These are phyloP conservation scores for Latheticus oryzae DNA, from an alignment of 2,888 invertebrate genomes.

Conservation along the genomic window DNA sequence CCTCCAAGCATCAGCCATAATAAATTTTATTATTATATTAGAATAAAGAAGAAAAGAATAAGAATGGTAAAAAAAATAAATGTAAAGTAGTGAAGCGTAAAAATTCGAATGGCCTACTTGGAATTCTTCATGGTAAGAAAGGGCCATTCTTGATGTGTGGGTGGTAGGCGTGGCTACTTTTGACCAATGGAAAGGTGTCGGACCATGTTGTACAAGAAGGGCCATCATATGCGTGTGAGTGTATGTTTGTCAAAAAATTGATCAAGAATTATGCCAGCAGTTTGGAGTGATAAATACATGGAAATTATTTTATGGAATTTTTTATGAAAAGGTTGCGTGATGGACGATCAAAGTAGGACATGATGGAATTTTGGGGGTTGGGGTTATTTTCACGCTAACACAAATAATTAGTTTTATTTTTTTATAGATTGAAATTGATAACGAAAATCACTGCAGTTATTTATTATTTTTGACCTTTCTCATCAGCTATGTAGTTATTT, in stretches of 20 bases:
- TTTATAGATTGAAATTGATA: too few relatives aligned
- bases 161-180: conserved; percentile 57
- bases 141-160: conserved; percentile 55
- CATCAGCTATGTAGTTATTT: too few relatives aligned
- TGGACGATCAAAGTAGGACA: conserved; percentile 10
- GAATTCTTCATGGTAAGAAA: conserved; percentile 36
- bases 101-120: conserved; percentile 39
- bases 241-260: conserved; percentile 42
- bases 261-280: too few relatives aligned
- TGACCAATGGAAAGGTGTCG: conserved; percentile 55
- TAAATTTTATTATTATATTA: conserved; percentile 34
- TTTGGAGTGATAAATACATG: conserved; percentile 35
- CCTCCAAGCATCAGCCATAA: conserved; percentile 19
- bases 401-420: too few relatives aligned
- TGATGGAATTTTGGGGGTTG: neutral
- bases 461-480: too few relatives aligned
- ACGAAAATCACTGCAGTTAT: too few relatives aligned
- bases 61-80: conserved; percentile 17
- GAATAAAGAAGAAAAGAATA: too few relatives aligned
- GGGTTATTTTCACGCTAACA: too few relatives aligned
- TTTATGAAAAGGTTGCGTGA: conserved; percentile 15
- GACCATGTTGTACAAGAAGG: conserved; percentile 41
- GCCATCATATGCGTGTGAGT: conserved; percentile 34
- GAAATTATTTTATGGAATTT: conserved; percentile 31
- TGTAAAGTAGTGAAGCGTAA: conserved; percentile 16